A percentile compares a stretch with the other conserved stretches of the same genome.
Conservation (phyloP, 2,888 invertebrate genomes). For the Melipona beecheii region DNA sequence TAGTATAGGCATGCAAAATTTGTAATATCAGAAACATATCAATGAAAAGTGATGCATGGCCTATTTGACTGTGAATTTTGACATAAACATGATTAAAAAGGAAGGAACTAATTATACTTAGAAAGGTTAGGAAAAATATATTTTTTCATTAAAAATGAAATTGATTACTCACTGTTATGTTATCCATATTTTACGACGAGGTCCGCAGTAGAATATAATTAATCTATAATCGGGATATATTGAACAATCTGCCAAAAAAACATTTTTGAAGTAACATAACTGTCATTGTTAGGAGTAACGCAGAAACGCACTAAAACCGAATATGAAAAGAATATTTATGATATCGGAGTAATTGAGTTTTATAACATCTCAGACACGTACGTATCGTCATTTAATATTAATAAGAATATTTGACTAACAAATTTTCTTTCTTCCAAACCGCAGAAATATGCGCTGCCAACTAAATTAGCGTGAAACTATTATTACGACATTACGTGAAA, state of each 20-base stretch:
- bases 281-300: conserved; percentile 21
- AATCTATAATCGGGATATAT: conserved; percentile 55
- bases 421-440: conserved; percentile 7
- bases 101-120: conserved; percentile 1
- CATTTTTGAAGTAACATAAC: conserved; percentile 60
- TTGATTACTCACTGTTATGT: conserved; percentile 65
- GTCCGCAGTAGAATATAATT: conserved; percentile 34
- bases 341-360: conserved; percentile 8
- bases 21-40: background rate
- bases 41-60: background rate
- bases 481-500: conserved; percentile 5
- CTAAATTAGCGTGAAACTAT: conserved; percentile 19
- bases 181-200: conserved; percentile 63
- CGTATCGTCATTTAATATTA: conserved; percentile 27
- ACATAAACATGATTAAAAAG: background rate
- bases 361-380: conserved; percentile 1
- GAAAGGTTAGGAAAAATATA: conserved; percentile 28
- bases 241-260: conserved; percentile 47
- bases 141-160: conserved; percentile 1
- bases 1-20: background rate
- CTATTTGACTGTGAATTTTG: background rate
- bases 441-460: conserved; percentile 16
- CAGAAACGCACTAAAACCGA: conserved; percentile 8
- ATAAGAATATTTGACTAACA: conserved; percentile 11
- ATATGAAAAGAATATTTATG: conserved; percentile 25